These are phyloP conservation scores for Paramormyrops hopkinsi DNA, from an alignment of 2,797 vertebrate species.

Conservation along the genomic window DNA sequence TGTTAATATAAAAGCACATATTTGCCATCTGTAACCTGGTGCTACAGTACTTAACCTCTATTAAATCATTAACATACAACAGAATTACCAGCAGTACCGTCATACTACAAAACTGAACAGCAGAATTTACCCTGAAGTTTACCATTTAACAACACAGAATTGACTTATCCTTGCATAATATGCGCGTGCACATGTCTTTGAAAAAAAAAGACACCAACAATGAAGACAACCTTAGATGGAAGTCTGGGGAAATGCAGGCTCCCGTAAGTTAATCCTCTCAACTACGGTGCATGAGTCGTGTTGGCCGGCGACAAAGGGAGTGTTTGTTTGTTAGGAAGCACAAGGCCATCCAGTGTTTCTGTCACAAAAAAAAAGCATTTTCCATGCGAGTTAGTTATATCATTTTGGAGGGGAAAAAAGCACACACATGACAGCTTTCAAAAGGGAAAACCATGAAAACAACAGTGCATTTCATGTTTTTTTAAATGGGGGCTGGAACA, in stretches of 20 bases:
- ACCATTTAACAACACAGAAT: background rate
- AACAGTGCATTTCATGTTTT: constrained; percentile 1
- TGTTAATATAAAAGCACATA: background rate
- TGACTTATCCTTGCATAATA: background rate
- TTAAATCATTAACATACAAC: background rate
- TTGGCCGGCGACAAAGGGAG: background rate
- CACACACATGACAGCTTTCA: background rate
- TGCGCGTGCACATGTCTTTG: background rate
- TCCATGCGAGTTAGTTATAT: background rate
- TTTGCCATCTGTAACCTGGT: background rate
- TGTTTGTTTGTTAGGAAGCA: constrained; percentile 13
- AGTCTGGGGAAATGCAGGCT: background rate
- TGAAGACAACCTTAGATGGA: background rate
- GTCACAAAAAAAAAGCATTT: background rate
- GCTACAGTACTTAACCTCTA: background rate
- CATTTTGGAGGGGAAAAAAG: background rate
- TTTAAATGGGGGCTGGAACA: background rate
- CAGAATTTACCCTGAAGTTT: background rate
- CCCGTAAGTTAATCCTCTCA: background rate
- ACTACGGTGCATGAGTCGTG: background rate
- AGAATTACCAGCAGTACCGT: background rate
- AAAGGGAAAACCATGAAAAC: constrained; percentile 10
- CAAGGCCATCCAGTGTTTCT: constrained; percentile 7
- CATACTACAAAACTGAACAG: background rate
- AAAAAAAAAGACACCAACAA: background rate